phyloP scores from a whole-genome alignment of 2,797 vertebrate genomes.

The Varecia variegata region DNA sequence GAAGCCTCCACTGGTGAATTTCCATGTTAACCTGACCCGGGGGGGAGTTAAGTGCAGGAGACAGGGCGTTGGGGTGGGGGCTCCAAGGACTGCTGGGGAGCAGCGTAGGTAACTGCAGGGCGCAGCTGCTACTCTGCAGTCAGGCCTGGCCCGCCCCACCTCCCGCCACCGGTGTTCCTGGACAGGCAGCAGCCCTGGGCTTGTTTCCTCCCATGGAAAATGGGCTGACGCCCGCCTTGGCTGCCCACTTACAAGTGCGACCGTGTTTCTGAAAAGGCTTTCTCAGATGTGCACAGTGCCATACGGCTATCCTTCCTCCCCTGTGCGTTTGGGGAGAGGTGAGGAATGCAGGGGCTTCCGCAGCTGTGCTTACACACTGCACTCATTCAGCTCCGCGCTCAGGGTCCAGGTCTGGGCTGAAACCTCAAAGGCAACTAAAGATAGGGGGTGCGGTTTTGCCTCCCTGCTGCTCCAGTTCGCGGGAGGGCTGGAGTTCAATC shows the following conservation, averaged over 20 bases:
- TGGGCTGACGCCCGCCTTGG: not conserved
- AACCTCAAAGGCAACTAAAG: not conserved
- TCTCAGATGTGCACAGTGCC: not conserved
- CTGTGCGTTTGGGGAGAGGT: not conserved
- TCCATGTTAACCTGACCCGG: no score
- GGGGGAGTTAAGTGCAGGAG: not conserved
- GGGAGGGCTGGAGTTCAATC: not conserved
- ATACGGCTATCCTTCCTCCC: not conserved
- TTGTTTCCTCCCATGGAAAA: not conserved
- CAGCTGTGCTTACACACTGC: fast-evolving
- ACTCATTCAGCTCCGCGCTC: not conserved
- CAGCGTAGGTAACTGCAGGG: not conserved
- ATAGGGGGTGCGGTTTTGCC: not conserved
- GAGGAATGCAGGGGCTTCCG: not conserved
- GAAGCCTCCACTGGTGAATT: not conserved
- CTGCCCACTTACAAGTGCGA: not conserved
- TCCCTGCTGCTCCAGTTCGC: not conserved
- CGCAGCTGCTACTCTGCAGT: not conserved
- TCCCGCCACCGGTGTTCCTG: not conserved
- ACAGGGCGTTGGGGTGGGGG: not conserved
- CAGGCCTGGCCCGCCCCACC: not conserved
- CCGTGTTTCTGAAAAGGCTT: not conserved
- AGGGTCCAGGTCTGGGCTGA: not conserved
- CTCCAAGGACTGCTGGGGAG: not conserved
- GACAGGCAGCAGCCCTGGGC: not conserved